These are phyloP conservation scores for Cyaniris semiargus DNA, from an alignment of 2,888 invertebrate genomes.

Conservation along the genomic window DNA sequence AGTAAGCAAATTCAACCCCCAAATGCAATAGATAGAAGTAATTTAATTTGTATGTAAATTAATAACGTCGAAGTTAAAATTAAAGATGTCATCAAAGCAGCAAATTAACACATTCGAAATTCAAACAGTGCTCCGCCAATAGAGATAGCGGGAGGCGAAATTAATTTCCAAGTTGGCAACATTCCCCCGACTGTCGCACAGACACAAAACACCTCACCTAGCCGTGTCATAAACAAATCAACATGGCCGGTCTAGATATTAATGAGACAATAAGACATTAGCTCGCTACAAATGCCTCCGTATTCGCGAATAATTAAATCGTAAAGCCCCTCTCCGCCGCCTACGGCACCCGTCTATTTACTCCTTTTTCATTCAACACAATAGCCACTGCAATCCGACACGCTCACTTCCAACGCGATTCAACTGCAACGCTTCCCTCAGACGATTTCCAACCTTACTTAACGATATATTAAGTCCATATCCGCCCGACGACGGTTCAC, in stretches of 20 bases:
- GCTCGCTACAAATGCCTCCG: slow-evolving; percentile 80
- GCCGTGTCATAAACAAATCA: slow-evolving; percentile 79
- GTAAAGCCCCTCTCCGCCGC: slow-evolving; percentile 80
- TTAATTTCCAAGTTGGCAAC: slow-evolving; percentile 48
- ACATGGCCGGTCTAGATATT: slow-evolving; percentile 79
- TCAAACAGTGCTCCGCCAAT: slow-evolving; percentile 37
- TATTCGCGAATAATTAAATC: slow-evolving; percentile 81
- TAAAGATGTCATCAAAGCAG: slow-evolving; percentile 13
- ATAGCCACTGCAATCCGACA: slow-evolving; percentile 76
- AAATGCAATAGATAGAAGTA: background rate
- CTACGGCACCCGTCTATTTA: slow-evolving; percentile 77
- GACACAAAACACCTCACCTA: slow-evolving; percentile 57
- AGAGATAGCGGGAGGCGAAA: slow-evolving; percentile 45
- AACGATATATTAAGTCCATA: slow-evolving; percentile 43
- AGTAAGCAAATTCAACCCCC: background rate
- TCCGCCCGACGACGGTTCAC: slow-evolving; percentile 41
- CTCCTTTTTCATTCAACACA: slow-evolving; percentile 81
- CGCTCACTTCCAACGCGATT: slow-evolving; percentile 59
- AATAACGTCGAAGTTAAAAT: background rate
- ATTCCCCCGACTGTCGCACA: slow-evolving; percentile 47
- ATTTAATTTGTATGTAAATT: background rate
- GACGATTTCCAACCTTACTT: slow-evolving; percentile 47
- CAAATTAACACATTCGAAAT: slow-evolving; percentile 10
- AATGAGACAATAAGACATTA: slow-evolving; percentile 81
- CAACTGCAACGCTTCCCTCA: slow-evolving; percentile 40